Base-by-base conservation (phyloP, 1,140 invertebrate genomes). In the Heterodera schachtii region DNA sequence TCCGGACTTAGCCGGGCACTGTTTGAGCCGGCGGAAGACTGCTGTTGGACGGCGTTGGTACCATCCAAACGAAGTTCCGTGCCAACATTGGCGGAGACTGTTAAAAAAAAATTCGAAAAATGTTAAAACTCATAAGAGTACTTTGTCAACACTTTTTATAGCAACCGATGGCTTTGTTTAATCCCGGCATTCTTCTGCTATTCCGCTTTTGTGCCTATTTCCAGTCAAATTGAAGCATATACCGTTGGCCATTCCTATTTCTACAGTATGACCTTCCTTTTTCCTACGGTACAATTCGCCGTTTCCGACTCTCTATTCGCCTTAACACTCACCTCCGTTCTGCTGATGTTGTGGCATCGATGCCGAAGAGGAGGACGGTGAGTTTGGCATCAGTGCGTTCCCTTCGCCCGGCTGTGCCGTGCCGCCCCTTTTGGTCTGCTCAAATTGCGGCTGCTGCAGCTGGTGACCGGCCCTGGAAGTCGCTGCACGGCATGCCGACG, bases 271-370 rank as follows among this genome's bases (percentile, higher is more conserved):
- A 49, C 47, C 47, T 6, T 6, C 47, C 9, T 49, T 9, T 49
- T 6, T 49, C 47, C 47, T 4, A 49, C 47, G n/a, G n/a, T 49
- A 49, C 47, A 49, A 49, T 49, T 49, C 47, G 4, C 9, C 47
- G 47, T 11, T 52, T 52, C 49, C 31, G 31, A 31, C 52, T 52
- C 52, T 3, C 52, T 52, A 5, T 11, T 64, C 3, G 57, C 57
- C 3, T 19, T 5, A 13, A 16, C 19, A 64, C 57, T 11, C 57
- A 64, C 57, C 57, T 41, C 69, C 69, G 19, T 71, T 71, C 19
- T 75, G 74, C 47, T 70, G 57, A 11, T 78, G 57, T 43, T 78
- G 60, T 4, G 69, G 64, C 69, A 69, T 78, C 52, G 76, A 69
- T 13, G 76, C 11, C 41, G 76, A 43, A 43, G 76, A 41, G 9